These are phyloP conservation scores for Glaucidium brasilianum DNA, from an alignment of 2,113 vertebrate species.

Conservation along the genomic window DNA sequence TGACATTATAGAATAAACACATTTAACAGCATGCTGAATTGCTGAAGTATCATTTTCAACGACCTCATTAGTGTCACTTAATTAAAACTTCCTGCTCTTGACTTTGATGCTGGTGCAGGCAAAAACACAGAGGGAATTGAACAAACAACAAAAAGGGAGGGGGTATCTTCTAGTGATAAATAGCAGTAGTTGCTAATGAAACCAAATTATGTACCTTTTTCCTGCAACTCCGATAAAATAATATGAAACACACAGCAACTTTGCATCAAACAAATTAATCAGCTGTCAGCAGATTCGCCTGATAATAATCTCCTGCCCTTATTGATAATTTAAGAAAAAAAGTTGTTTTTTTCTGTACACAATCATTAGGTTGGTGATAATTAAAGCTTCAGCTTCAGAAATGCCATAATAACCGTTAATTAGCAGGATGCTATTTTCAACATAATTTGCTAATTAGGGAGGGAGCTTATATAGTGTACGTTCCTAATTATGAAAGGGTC, in stretches of 20 bases:
- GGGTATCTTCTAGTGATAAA: conserved; percentile 81
- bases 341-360: conserved; percentile 71
- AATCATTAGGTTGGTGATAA: conserved; percentile 93
- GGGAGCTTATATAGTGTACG: conserved; percentile 86
- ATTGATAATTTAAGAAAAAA: conserved; percentile 84
- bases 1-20: conserved; percentile 93
- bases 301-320: conserved; percentile 85
- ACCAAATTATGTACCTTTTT: conserved; percentile 88
- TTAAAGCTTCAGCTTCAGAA: conserved; percentile 98
- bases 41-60: conserved; percentile 90
- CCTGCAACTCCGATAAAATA: conserved; percentile 87
- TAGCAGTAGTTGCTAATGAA: conserved; percentile 89
- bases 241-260: conserved; percentile 86
- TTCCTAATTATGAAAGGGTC: conserved; percentile 92
- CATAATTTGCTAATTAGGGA: conserved; percentile 99
- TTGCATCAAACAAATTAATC: conserved; percentile 89
- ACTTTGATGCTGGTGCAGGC: conserved; percentile 88
- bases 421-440: conserved; percentile 99
- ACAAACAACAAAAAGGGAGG: conserved; percentile 77
- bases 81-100: conserved; percentile 93
- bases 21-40: conserved; percentile 88
- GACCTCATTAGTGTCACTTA: conserved; percentile 96
- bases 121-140: conserved; percentile 86
- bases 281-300: conserved; percentile 80
- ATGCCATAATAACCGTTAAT: conserved; percentile 99